Base-by-base conservation (phyloP, 2,888 invertebrate genomes). In the Drosophila nr. fundita region DNA sequence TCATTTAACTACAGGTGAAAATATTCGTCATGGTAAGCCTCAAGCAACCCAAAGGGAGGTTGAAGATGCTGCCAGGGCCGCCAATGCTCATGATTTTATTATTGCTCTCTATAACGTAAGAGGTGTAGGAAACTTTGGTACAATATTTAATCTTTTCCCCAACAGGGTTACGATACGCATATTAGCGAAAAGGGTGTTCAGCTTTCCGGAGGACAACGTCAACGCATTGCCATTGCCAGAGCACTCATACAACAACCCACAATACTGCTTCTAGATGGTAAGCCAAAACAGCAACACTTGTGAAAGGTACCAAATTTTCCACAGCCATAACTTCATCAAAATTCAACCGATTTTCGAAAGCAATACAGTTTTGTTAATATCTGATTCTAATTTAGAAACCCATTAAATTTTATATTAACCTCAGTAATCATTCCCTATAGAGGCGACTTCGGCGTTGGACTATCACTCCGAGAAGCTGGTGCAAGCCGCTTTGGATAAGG, bases 371-470 rank as follows among this genome's bases (percentile, higher is more conserved):
- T n/a, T n/a, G n/a, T n/a, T n/a, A n/a, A n/a, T n/a, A 10, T 11
- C 10, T 32, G 32, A 32, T 32, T 32, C 11, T 32, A 1, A 11
- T 32, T 32, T 32, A 32, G 32, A 10, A 32, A 32, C 11, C 8
- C 32, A 32, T 10, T 10, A 45, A 0, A 2, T 21, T 2, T 7
- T 45, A 24, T 15, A 45, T 8, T 24, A 45, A 24, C 38, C 52
- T 45, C 38, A 60, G 36, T 53, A 27, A 45, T 1, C 29, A 18
- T 15, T 42, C 3, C 11, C 6, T 54, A 38, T 32, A 78, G 97
- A 97, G 91, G 97, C 97, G 0, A 97, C 97, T 0, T 97, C 97
- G 0, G 97, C 97, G 0, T 92, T 97, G 80, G 97, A 97, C 92
- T 95, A 96, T 2, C 95, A 96, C 82, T 96, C 96, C 78, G 97